Evolutionary conservation across 1,140 invertebrate genomes (phyloP).

Genomic region (Brachionus manjavacas): DNA sequence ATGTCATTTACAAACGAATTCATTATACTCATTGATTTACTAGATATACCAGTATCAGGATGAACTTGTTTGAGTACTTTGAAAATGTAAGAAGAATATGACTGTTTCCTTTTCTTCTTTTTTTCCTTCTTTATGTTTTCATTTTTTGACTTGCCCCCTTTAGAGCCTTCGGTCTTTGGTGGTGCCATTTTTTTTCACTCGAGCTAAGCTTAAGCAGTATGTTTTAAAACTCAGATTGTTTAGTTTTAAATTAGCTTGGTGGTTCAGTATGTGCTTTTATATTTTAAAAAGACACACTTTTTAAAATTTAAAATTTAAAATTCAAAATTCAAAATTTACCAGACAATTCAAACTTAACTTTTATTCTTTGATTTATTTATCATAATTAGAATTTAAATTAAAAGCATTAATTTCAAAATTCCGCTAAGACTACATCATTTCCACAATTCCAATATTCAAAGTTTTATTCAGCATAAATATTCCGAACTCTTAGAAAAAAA

Average conservation of each 20-base stretch:
- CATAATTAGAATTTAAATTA: not conserved
- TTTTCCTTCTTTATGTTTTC: not conserved
- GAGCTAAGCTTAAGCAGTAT: not conserved
- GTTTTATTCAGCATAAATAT: not conserved
- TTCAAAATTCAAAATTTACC: not conserved
- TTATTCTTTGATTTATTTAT: not conserved
- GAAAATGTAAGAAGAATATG: slow-evolving; percentile 68
- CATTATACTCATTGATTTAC: slow-evolving; percentile 56
- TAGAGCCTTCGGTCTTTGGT: not conserved
- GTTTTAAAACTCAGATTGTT: not conserved
- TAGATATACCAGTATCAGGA: slow-evolving; percentile 66
- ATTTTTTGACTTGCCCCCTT: not conserved
- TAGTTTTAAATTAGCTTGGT: not conserved
- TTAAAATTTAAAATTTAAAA: not conserved
- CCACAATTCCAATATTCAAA: not conserved
- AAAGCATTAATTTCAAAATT: not conserved
- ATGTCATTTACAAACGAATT: slow-evolving; percentile 58
- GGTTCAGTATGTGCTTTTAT: not conserved
- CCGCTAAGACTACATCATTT: not conserved
- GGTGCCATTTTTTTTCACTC: not conserved
- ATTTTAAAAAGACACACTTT: not conserved
- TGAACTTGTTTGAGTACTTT: slow-evolving; percentile 70
- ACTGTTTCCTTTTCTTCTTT: slow-evolving; percentile 57
- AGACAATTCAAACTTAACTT: not conserved
- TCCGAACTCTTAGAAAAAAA: not conserved